A percentile compares a stretch with the other conserved stretches of the same genome.
These are phyloP conservation scores for Oncorhynchus mykiss DNA, from an alignment of 2,113 vertebrate species.

Conservation along the genomic window DNA sequence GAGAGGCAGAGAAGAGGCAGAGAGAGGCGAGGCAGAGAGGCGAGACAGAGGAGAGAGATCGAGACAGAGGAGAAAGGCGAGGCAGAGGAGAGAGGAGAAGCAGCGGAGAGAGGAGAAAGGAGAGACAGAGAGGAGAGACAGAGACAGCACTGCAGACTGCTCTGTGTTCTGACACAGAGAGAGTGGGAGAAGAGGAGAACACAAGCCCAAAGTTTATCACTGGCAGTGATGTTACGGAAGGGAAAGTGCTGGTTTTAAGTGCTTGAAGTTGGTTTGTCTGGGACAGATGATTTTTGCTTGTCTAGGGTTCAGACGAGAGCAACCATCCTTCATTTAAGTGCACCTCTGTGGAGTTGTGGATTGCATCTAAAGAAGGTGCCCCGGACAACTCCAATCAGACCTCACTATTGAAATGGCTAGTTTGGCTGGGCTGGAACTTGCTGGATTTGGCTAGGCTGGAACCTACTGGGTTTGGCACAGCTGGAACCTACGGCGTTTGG, in stretches of 20 bases:
- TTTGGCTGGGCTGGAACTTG: no score
- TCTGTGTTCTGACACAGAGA: not conserved
- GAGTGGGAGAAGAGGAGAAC: not conserved
- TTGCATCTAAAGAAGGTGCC: no score
- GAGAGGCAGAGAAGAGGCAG: no score
- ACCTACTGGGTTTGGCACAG: no score
- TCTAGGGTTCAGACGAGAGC: not conserved
- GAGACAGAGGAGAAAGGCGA: not conserved
- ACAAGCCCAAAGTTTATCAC: not conserved
- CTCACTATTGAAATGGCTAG: slow-evolving; percentile 4
- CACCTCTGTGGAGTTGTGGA: not conserved
- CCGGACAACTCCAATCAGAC: not conserved
- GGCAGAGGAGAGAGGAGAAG: not conserved
- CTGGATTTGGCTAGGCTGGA: no score
- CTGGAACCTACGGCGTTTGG: not conserved
- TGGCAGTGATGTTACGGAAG: not conserved
- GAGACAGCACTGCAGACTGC: not conserved
- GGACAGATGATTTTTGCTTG: not conserved
- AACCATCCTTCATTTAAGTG: not conserved
- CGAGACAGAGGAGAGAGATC: not conserved
- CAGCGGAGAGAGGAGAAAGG: not conserved
- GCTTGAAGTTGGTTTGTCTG: not conserved
- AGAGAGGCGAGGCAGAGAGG: not conserved
- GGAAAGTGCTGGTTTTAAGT: not conserved
- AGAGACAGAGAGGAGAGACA: not conserved